These are phyloP conservation scores for Erethizon dorsatum DNA, from an alignment of 2,797 vertebrate genomes.

Conservation along the genomic window DNA sequence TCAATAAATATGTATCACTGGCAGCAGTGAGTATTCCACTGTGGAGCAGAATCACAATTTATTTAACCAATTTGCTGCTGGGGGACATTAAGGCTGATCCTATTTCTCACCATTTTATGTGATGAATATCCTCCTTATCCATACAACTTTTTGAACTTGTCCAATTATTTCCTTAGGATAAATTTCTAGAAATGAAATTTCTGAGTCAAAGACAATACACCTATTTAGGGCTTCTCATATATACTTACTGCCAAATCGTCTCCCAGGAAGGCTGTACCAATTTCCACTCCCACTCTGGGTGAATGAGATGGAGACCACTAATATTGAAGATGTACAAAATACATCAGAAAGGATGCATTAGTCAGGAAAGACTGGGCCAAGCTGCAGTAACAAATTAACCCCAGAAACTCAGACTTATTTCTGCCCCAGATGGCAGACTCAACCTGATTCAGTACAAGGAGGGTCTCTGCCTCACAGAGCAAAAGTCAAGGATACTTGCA, in stretches of 20 bases:
- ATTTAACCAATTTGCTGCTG: conserved; percentile 84
- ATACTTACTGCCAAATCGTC: conserved; percentile 22
- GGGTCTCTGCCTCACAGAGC: not conserved
- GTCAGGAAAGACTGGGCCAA: conserved; percentile 18
- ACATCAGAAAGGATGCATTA: not conserved
- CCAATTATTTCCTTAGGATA: conserved; percentile 85
- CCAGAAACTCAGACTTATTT: conserved; percentile 51
- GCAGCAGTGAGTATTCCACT: conserved; percentile 60
- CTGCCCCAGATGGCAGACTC: not conserved
- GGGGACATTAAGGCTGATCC: conserved; percentile 82
- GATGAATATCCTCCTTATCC: conserved; percentile 82
- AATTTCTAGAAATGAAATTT: conserved; percentile 83
- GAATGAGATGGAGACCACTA: conserved; percentile 1
- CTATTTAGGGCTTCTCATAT: conserved; percentile 72
- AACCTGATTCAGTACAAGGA: not conserved
- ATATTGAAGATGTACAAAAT: not conserved
- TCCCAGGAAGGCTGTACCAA: conserved; percentile 60
- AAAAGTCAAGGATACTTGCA: not conserved
- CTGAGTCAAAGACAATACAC: conserved; percentile 80
- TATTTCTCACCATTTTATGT: conserved; percentile 83
- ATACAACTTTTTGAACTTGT: conserved; percentile 83
- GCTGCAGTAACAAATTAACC: conserved; percentile 69
- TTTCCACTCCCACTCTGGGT: conserved; percentile 59
- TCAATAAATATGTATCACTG: conserved; percentile 72
- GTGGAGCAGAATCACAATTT: conserved; percentile 77